phyloP scores from a whole-genome alignment of 2,888 invertebrate species.

The Prosapia bicincta region DNA sequence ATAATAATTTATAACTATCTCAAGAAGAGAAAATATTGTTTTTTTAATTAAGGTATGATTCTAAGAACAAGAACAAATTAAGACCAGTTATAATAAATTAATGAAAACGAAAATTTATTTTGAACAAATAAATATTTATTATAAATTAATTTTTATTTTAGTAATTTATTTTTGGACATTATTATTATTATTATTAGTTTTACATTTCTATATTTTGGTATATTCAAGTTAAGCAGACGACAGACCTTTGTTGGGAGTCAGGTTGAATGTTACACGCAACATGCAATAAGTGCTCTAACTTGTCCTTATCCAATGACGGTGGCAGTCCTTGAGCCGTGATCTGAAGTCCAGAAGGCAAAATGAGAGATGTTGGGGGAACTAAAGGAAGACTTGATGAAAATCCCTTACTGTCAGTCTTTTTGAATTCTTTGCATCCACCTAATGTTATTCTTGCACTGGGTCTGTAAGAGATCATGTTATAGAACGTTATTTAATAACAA shows the following conservation, averaged over 20 bases:
- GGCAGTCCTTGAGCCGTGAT: conserved; percentile 45
- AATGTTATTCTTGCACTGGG: conserved; percentile 31
- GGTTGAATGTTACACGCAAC: conserved; percentile 36
- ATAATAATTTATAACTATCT: too few relatives aligned
- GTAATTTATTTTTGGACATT: too few relatives aligned
- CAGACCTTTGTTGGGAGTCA: conserved; percentile 39
- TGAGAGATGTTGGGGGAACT: conserved; percentile 32
- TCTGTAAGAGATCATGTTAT: conserved; percentile 1
- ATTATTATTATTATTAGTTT: too few relatives aligned
- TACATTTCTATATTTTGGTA: neutral
- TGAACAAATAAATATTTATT: too few relatives aligned
- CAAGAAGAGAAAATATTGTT: too few relatives aligned
- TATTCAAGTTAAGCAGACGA: neutral
- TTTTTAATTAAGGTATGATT: too few relatives aligned
- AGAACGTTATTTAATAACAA: too few relatives aligned
- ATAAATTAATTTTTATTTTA: too few relatives aligned
- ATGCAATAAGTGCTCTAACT: conserved; percentile 46
- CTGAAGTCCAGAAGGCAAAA: conserved; percentile 39
- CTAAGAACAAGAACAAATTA: too few relatives aligned
- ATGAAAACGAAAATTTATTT: too few relatives aligned
- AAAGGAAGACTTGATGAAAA: conserved; percentile 26
- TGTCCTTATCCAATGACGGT: conserved; percentile 46
- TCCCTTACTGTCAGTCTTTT: conserved; percentile 1
- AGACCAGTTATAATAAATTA: too few relatives aligned
- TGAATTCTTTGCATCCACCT: neutral